Conservation (phyloP, 2,888 invertebrate genomes). For the Elegia similella region DNA sequence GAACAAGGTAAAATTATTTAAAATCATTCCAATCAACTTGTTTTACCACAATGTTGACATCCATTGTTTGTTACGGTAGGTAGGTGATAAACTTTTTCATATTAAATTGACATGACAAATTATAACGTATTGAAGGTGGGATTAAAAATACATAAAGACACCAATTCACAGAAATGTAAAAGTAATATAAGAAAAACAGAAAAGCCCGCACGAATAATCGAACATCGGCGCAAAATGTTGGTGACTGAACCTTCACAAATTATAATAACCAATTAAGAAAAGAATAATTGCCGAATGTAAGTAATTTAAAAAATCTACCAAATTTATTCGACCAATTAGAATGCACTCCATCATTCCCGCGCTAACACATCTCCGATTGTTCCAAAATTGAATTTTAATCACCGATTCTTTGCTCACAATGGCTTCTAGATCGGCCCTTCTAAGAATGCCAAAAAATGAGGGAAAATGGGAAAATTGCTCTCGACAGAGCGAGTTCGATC, state of each 20-base stretch:
- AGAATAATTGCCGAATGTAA: slow-evolving; percentile 18
- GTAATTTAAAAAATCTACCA: slow-evolving; percentile 38
- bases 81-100: too few species aligned
- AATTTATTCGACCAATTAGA: slow-evolving; percentile 74
- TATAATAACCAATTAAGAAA: slow-evolving; percentile 22
- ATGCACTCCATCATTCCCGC: slow-evolving; percentile 70
- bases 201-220: too few species aligned
- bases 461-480: slow-evolving; percentile 74
- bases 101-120: too few species aligned
- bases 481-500: slow-evolving; percentile 69
- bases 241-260: background rate
- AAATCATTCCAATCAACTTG: too few species aligned
- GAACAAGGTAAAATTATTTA: too few species aligned
- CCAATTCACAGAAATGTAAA: too few species aligned
- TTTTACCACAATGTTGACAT: too few species aligned
- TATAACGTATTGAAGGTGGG: too few species aligned
- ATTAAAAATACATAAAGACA: too few species aligned
- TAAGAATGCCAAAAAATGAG: slow-evolving; percentile 74
- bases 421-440: slow-evolving; percentile 48
- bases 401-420: slow-evolving; percentile 76
- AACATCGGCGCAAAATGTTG: too few species aligned
- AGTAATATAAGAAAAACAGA: too few species aligned
- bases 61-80: too few species aligned
- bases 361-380: slow-evolving; percentile 73
- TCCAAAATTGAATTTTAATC: slow-evolving; percentile 81